Base-by-base conservation (phyloP, 1,140 invertebrate species). In the Hyposmocoma kahamanoa region DNA sequence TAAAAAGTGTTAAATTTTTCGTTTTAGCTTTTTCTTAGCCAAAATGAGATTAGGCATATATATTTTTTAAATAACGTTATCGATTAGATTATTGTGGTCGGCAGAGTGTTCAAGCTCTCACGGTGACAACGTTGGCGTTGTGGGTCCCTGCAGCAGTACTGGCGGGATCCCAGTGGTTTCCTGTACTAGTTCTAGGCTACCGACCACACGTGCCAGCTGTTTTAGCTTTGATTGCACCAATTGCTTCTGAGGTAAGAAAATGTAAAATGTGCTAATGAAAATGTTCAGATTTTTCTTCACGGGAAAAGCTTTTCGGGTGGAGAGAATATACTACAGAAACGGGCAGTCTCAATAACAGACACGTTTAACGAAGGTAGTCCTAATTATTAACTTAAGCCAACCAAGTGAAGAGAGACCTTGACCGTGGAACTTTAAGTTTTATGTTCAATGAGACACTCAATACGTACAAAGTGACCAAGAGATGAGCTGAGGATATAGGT, bases 241-340 rank as follows among this genome's bases (percentile, higher is more conserved):
- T 87, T 48, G 75, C 77, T 22, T 63, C 83, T 10, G 87, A 88
- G 81, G 86, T 87, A 67, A 63, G 39, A n/a, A n/a, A n/a, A n/a
- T n/a, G n/a, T n/a, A n/a, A n/a, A n/a, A n/a, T n/a, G n/a, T n/a
- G n/a, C n/a, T n/a, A n/a, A n/a, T n/a, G n/a, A n/a, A n/a, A n/a
- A n/a, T n/a, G n/a, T n/a, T n/a, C 62, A 85, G 82, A 68, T 82
- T 85, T 47, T 74, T 63, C 54, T 85, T 74, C 28, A 85, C 80
- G 69, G 72, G 72, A 26, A 85, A 81, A 65, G 66, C 77, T 32
- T 56, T 74, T 26, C 59, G 74, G 11, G 53, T 83, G 46, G 82
- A 85, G 55, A 72, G 60, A 57, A 80, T 79, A 65, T 80, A 77
- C 53, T 83, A 85, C 49, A 71, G 69, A 64, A 72, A 61, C 45